Percentiles rank a stretch among this genome's conserved stretches.
phyloP scores from a whole-genome alignment of 92 coral and sea anemone species.

The Palythoa caribaeorum region DNA sequence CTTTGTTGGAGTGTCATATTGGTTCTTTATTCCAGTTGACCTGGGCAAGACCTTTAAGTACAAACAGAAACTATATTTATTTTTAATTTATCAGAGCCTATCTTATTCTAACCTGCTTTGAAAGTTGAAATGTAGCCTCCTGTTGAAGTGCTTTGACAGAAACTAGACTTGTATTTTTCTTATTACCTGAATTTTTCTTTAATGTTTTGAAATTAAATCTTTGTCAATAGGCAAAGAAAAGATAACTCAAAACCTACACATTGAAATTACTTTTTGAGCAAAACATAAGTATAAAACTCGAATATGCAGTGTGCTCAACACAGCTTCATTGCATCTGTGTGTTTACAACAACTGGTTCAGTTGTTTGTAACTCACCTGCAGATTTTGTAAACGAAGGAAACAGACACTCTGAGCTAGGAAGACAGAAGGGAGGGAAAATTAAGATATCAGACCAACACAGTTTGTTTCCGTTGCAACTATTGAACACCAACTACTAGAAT shows the following conservation, averaged over 20 bases:
- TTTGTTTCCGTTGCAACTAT: background rate
- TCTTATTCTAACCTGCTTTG: slow-evolving; percentile 60
- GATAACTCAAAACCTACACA: background rate
- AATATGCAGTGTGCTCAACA: background rate
- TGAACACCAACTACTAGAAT: background rate
- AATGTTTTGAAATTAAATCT: background rate
- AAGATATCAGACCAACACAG: background rate
- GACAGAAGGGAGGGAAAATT: background rate
- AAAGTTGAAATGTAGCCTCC: slow-evolving; percentile 18
- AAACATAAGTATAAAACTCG: slow-evolving; percentile 10
- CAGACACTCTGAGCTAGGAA: background rate
- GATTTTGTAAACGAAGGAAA: background rate
- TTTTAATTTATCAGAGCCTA: slow-evolving; percentile 84
- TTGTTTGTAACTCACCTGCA: slow-evolving; percentile 19
- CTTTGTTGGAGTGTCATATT: slow-evolving; percentile 34
- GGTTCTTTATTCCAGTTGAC: slow-evolving; percentile 40
- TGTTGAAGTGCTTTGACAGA: slow-evolving; percentile 11
- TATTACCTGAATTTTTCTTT: background rate
- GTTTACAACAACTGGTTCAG: slow-evolving; percentile 13
- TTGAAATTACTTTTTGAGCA: background rate
- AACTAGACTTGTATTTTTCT: background rate
- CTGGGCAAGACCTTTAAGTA: slow-evolving; percentile 51
- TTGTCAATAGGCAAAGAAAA: background rate
- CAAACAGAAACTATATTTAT: slow-evolving; percentile 75
- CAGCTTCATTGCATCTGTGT: background rate